phyloP scores from a whole-genome alignment of 2,797 vertebrate species.

The Hemibagrus guttatus region DNA sequence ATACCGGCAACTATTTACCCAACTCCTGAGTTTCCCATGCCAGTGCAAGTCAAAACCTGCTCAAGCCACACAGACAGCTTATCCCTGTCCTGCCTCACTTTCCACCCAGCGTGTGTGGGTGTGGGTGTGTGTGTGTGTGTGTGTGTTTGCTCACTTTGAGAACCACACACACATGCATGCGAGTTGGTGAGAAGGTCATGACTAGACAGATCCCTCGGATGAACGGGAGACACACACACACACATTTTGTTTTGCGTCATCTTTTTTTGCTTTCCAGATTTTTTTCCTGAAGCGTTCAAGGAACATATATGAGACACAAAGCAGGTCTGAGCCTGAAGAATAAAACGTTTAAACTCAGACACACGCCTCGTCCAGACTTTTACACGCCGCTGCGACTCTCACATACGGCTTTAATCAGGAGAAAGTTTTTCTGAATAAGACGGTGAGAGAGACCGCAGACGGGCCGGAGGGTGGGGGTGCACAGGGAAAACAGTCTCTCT shows the following conservation, averaged over 20 bases:
- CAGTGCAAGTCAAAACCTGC: slow-evolving; percentile 78
- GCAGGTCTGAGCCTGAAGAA: background rate
- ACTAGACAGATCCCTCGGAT: slow-evolving; percentile 21
- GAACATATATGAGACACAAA: background rate
- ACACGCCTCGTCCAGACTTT: background rate
- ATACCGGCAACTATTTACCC: slow-evolving; percentile 75
- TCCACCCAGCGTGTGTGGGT: slow-evolving; percentile 33
- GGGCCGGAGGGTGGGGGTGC: background rate
- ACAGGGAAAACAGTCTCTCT: background rate
- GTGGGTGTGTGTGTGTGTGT: background rate
- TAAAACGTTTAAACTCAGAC: background rate
- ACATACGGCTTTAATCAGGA: slow-evolving; percentile 17
- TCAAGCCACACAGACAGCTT: slow-evolving; percentile 67
- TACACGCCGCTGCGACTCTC: background rate
- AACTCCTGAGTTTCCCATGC: slow-evolving; percentile 77
- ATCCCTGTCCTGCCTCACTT: slow-evolving; percentile 45
- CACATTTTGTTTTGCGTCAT: background rate
- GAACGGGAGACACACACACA: background rate
- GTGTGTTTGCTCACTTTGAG: slow-evolving; percentile 2
- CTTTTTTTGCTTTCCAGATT: background rate
- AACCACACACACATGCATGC: background rate
- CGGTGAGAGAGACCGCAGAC: slow-evolving; percentile 25
- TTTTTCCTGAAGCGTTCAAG: background rate
- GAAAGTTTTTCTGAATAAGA: slow-evolving; percentile 28
- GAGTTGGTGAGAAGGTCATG: slow-evolving; percentile 25